Base-by-base conservation (phyloP, 2,888 invertebrate species). In the Tiliacea citrago region DNA sequence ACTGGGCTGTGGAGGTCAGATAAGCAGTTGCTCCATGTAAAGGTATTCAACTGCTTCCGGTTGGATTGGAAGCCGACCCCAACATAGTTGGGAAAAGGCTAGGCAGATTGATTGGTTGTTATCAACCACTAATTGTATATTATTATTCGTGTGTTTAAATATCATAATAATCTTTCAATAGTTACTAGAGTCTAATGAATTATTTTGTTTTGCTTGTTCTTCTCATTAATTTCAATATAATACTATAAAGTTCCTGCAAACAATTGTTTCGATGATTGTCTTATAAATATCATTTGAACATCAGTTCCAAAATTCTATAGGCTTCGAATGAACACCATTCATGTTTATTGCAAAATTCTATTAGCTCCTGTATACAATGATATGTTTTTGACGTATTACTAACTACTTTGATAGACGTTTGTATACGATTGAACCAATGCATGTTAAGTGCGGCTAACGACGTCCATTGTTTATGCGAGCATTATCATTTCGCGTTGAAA, bases 401-500 rank as follows among this genome's bases (percentile, higher is more conserved):
- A 62, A 77, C 72, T 72, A 16, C 51, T 73, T 72, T 70, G 74
- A 77, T 69, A 58, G 85, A 85, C 75, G 65, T 75, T 71, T 78
- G 81, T 81, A 58, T 77, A 69, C 62, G 61, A 75, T 79, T 21
- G 10, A 24, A 68, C 61, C 66, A 55, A 70, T 78, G 67, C 73
- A 78, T 67, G 68, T 61, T 66, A 77, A 81, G 83, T 73, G 83
- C 81, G 76, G 29, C 68, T 67, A 75, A 68, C 72, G 57, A 57
- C 35, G 35, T 55, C 55, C 29, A 72, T 85, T 81, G 76, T 84
- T 70, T 81, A 81, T 68, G 39, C 39, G 58, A 47, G 62, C 55
- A 70, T 81, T 83, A 83, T 74, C 73, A 70, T 73, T 79, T 70
- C 1, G 13, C 67, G 57, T 79, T 74, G 70, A 81, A 83, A 74